Conservation (phyloP, 1,140 invertebrate species). For the Dolichoris vasculosae region DNA sequence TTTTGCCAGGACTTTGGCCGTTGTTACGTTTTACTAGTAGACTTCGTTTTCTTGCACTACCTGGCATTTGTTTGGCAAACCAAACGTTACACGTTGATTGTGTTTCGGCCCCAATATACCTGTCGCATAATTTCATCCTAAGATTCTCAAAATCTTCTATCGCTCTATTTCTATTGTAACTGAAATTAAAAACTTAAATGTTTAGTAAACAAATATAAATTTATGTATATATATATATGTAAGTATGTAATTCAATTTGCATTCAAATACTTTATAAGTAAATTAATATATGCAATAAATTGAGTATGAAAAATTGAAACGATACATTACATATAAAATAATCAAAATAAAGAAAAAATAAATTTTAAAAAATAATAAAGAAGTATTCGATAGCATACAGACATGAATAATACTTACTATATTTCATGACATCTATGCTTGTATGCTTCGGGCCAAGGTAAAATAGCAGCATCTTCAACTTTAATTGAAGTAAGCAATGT, state of each 20-base stretch:
- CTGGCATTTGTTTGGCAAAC: slow-evolving; percentile 73
- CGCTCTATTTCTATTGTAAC: slow-evolving; percentile 78
- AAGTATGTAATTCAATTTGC: no score
- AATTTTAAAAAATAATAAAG: no score
- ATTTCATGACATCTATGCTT: slow-evolving; percentile 79
- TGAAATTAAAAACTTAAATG: slow-evolving; percentile 63
- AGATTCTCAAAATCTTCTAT: slow-evolving; percentile 79
- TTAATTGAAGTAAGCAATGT: slow-evolving; percentile 59
- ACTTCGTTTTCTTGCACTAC: slow-evolving; percentile 77
- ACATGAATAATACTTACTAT: slow-evolving; percentile 75
- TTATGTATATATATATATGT: no score
- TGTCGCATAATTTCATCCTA: slow-evolving; percentile 76
- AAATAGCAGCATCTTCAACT: slow-evolving; percentile 63
- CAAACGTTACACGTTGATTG: slow-evolving; percentile 79
- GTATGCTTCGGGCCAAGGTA: slow-evolving; percentile 76
- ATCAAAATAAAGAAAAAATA: no score
- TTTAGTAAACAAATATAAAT: no score
- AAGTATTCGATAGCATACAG: not conserved
- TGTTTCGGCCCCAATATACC: slow-evolving; percentile 80
- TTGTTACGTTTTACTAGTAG: slow-evolving; percentile 73
- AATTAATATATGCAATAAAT: no score
- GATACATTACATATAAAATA: not conserved
- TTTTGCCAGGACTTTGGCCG: slow-evolving; percentile 79
- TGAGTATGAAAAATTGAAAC: not conserved
- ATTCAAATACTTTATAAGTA: no score